Conservation (phyloP, 2,797 vertebrate species). For the Morus bassanus region DNA sequence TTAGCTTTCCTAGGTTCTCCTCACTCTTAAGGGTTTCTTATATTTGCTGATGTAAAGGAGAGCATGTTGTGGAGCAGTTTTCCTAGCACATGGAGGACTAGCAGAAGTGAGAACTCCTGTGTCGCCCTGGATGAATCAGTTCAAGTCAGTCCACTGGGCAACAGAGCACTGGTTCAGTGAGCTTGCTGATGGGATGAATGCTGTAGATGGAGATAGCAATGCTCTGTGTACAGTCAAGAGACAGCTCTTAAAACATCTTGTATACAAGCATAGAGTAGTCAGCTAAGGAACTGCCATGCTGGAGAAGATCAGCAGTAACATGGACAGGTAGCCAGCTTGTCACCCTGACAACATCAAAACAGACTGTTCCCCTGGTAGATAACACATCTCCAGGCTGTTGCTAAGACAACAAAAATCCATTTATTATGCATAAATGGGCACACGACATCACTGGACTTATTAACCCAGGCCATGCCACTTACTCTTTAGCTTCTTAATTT, state of each 20-base stretch:
- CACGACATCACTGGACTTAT: neutral
- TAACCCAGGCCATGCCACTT: neutral
- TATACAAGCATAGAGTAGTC: neutral
- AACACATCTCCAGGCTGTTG: slow-evolving; percentile 20
- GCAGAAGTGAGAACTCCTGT: neutral
- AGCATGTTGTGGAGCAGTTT: neutral
- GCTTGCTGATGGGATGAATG: neutral
- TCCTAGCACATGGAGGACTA: neutral
- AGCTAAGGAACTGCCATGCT: neutral
- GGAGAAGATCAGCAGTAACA: neutral
- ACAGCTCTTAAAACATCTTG: neutral
- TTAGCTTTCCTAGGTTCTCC: neutral
- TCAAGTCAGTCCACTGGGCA: neutral
- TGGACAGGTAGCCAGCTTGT: slow-evolving; percentile 19
- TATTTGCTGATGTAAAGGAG: neutral
- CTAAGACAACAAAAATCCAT: slow-evolving; percentile 36
- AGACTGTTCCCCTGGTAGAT: neutral
- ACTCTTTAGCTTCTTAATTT: neutral
- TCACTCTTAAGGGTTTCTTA: neutral
- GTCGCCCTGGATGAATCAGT: neutral
- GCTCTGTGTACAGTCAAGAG: neutral
- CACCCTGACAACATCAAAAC: slow-evolving; percentile 43
- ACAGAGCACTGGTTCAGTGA: neutral
- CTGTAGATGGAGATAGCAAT: neutral
- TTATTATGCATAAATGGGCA: neutral